phyloP scores from a whole-genome alignment of 2,113 vertebrate species.

The Lanius ludovicianus region DNA sequence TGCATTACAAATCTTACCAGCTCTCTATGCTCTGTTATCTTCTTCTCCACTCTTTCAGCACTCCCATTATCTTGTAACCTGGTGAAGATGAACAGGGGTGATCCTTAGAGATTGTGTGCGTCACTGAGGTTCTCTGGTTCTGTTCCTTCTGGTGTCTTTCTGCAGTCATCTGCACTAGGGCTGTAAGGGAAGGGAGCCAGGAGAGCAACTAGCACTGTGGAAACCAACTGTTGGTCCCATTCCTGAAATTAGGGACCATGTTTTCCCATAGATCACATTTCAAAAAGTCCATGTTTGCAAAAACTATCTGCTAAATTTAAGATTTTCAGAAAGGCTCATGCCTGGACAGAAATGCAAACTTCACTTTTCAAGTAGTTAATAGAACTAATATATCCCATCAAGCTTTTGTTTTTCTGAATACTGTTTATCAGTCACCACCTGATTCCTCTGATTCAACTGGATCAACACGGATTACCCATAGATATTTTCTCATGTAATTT shows the following conservation, averaged over 20 bases:
- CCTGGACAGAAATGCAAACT: not conserved
- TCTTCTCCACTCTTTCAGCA: not conserved
- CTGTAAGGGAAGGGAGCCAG: not conserved
- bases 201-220: not conserved
- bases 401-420: not conserved
- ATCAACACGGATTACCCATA: not conserved
- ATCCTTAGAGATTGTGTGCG: not conserved
- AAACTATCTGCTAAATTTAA: not conserved
- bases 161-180: no score
- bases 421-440: not conserved
- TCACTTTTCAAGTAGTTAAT: not conserved
- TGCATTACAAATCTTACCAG: not conserved
- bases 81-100: not conserved
- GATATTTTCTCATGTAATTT: slow-evolving; percentile 9
- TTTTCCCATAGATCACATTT: not conserved
- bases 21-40: accelerated
- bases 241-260: not conserved
- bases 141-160: accelerated
- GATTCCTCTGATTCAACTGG: not conserved
- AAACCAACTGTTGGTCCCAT: not conserved
- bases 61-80: not conserved
- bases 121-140: not conserved
- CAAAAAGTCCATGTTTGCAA: not conserved
- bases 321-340: not conserved
- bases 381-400: not conserved